These are phyloP conservation scores for Rhegmatorhina hoffmannsi DNA, from an alignment of 2,113 vertebrate genomes.

Conservation along the genomic window DNA sequence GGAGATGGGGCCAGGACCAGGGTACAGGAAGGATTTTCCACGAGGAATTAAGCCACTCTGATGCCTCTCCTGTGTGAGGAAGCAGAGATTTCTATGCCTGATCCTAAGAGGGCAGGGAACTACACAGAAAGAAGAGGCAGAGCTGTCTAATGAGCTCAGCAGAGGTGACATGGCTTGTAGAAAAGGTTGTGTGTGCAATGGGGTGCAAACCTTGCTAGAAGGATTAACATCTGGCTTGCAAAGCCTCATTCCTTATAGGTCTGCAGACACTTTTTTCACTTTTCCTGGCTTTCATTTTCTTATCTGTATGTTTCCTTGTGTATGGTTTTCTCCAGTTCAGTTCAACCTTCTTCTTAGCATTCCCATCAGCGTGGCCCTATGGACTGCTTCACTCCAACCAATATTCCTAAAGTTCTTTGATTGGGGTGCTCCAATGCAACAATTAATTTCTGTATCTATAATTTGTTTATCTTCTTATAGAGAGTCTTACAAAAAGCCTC, in stretches of 20 bases:
- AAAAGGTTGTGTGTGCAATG: accelerated
- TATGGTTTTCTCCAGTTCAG: not conserved
- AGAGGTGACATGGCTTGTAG: not conserved
- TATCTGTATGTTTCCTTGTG: not conserved
- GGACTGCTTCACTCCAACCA: not conserved
- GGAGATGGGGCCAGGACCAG: not conserved
- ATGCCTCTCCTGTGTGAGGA: not conserved
- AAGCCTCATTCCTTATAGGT: not conserved
- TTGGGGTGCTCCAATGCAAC: not conserved
- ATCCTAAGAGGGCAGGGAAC: not conserved
- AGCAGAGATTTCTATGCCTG: not conserved
- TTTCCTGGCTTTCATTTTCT: not conserved
- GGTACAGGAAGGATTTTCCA: not conserved
- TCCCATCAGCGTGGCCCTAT: not conserved
- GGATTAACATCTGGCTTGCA: not conserved
- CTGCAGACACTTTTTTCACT: not conserved
- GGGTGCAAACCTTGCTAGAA: not conserved
- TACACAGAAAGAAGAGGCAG: not conserved
- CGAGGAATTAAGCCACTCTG: accelerated
- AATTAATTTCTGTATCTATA: constrained; percentile 50
- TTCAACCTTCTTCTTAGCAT: not conserved
- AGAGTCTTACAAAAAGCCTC: constrained; percentile 25
- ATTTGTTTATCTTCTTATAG: constrained; percentile 47
- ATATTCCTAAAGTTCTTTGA: not conserved
- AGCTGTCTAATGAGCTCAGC: not conserved